Evolutionary conservation across 2,113 vertebrate species (phyloP).

Genomic region (Pygoscelis adeliae): DNA sequence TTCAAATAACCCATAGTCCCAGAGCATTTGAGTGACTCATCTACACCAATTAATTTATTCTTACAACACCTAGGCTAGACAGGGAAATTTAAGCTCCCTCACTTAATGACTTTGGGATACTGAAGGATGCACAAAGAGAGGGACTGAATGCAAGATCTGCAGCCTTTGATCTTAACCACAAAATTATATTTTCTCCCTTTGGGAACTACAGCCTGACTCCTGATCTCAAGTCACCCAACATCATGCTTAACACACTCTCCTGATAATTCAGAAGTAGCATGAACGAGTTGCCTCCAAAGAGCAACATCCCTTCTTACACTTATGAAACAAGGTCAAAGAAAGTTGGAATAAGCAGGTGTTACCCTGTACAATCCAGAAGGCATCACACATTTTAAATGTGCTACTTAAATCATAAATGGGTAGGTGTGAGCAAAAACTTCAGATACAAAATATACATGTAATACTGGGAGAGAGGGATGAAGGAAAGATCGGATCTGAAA

Average conservation of each 20-base stretch:
- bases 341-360: not conserved
- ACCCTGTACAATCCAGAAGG: not conserved
- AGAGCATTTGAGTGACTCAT: not conserved
- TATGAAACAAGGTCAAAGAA: not conserved
- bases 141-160: not conserved
- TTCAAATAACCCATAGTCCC: conserved; percentile 37
- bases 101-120: not conserved
- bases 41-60: conserved; percentile 12
- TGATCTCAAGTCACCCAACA: not conserved
- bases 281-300: not conserved
- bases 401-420: not conserved
- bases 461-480: not conserved
- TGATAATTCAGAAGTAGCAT: not conserved
- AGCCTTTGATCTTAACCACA: not conserved
- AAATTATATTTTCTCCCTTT: not conserved
- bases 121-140: not conserved
- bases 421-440: not conserved
- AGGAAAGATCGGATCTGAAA: not conserved
- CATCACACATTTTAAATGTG: not conserved
- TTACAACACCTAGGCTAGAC: conserved; percentile 33
- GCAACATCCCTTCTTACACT: not conserved
- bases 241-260: not conserved
- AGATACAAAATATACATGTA: not conserved
- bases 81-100: conserved; percentile 13
- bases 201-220: not conserved